Evolutionary conservation across 1,140 invertebrate genomes (phyloP), one percentile per base, ranked within the genome.

Genomic region (Anastrepha ludens): DNA sequence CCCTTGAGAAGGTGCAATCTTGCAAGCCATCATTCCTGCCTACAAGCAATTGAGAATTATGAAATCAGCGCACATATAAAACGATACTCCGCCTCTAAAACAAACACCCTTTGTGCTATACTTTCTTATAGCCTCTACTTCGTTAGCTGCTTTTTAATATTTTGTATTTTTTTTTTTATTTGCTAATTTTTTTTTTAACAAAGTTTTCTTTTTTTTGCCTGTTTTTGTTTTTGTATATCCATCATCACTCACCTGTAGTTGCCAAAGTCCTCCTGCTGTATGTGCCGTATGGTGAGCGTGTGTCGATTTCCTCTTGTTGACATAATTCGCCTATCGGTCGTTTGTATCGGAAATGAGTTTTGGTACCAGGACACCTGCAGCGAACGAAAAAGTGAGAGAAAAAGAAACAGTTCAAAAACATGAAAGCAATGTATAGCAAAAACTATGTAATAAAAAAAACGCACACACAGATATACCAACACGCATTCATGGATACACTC

Each of bases 231-330:
- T 47, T 86, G 9, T 60, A 86, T 86, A 15, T 86, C 41, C 11
- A 59, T 86, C 85, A 59, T 59, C 58, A 93, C 94, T 90, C 91
- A 95, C 95, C 95, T 95, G 90, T 96, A 96, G 90, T 96, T 96
- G 39, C 95, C 96, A 90, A 96, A 96, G 91, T 96, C 96, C 87
- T 95, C 94, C 9, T 94, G 94, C 88, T 95, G 95, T 4, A 96
- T 95, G 89, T 96, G 95, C 1, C 94, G 94, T 39, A 96, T 95
- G 88, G 94, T 95, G 8, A 96, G 92, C 0, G 95, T 95, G 90
- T 96, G 95, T 88, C 95, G 95, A 93, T 95, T 95, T 67, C 94
- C 95, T 41, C 94, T 91, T 20, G 94, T 94, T 55, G 95, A 94
- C 95, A 96, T 95, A 17, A 94, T 93, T 59, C 95, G 94, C 3